Evolutionary conservation across 2,888 invertebrate species (phyloP).

Genomic region (Oxycera nigricornis): DNA sequence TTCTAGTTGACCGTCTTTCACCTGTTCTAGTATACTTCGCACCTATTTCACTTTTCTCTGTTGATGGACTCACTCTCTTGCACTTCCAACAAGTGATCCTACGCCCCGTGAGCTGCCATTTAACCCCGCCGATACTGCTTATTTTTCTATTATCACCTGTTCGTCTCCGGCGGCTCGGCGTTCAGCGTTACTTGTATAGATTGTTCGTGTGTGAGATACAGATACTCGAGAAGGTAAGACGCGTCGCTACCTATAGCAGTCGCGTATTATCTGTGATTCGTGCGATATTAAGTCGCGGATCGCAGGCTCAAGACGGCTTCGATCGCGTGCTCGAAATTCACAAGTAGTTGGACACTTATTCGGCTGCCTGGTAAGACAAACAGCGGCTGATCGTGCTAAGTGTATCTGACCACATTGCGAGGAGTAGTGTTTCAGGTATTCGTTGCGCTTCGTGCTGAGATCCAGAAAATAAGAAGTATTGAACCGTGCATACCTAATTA

Average conservation of each 20-base stretch:
- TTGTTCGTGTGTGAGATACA: not conserved
- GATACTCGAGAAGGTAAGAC: not conserved
- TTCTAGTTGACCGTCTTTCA: no score
- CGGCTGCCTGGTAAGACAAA: not conserved
- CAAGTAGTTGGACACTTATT: conserved; percentile 13
- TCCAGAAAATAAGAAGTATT: not conserved
- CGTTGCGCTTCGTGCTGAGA: not conserved
- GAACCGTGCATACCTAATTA: no score
- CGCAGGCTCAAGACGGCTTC: not conserved
- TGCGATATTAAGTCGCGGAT: not conserved
- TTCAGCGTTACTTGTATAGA: not conserved
- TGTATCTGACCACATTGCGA: no score
- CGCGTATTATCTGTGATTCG: not conserved
- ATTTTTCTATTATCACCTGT: not conserved
- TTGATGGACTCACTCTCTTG: no score
- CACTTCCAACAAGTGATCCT: no score
- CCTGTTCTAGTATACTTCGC: no score
- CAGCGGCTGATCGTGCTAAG: not conserved
- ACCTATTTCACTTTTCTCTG: no score
- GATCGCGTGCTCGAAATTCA: conserved; percentile 25
- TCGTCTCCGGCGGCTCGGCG: no score
- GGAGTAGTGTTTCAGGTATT: not conserved
- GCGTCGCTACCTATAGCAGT: not conserved
- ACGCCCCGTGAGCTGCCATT: not conserved
- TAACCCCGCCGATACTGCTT: not conserved